Evolutionary conservation across 2,797 vertebrate genomes (phyloP).

Genomic region (Holocentrus rufus): DNA sequence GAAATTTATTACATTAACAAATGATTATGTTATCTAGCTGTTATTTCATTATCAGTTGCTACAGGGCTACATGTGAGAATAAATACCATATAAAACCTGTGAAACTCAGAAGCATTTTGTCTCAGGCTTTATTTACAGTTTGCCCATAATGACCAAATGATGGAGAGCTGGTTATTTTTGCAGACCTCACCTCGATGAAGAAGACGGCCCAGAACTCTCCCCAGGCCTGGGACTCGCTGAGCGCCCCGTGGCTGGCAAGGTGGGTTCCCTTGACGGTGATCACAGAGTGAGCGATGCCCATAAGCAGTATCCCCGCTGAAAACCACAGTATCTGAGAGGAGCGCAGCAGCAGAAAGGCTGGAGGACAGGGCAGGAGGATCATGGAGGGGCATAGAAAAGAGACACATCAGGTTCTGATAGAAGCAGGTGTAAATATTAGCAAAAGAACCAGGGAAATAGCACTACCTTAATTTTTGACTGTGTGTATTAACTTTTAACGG

Average conservation of each 20-base stretch:
- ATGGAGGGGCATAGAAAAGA: no score
- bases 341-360: conserved; percentile 89
- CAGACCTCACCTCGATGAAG: conserved; percentile 90
- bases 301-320: conserved; percentile 79
- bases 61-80: no score
- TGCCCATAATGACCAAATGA: no score
- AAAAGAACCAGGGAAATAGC: background rate
- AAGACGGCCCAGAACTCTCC: conserved; percentile 88
- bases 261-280: conserved; percentile 92
- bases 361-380: background rate
- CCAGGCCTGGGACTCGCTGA: conserved; percentile 88
- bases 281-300: conserved; percentile 86
- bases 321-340: conserved; percentile 80
- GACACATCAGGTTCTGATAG: background rate
- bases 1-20: no score
- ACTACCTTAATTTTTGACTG: background rate
- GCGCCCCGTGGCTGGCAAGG: conserved; percentile 88
- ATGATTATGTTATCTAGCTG: no score
- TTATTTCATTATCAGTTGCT: no score
- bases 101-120: no score
- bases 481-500: no score
- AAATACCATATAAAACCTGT: no score
- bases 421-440: background rate
- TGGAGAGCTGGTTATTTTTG: background rate
- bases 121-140: no score